These are phyloP conservation scores for Drosophila diplacantha DNA, from an alignment of 2,888 invertebrate species.

Conservation along the genomic window DNA sequence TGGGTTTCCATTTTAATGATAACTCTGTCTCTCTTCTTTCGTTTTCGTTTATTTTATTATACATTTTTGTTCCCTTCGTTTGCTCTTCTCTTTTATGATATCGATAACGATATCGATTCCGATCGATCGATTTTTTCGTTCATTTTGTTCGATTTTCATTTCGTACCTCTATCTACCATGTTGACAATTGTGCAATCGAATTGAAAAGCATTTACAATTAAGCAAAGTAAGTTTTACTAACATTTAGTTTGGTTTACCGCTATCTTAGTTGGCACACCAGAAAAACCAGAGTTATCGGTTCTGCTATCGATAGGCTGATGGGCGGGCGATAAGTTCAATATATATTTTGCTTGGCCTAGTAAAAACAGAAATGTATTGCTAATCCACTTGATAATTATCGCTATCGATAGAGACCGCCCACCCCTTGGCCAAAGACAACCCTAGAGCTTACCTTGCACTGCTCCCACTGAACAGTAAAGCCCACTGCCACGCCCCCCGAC, in stretches of 20 bases:
- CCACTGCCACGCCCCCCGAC: conserved; percentile 7
- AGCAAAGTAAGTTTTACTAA: conserved; percentile 64
- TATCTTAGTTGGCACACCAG: conserved; percentile 50
- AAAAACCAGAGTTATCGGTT: conserved; percentile 19
- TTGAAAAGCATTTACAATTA: conserved; percentile 67
- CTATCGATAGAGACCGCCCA: conserved; percentile 14
- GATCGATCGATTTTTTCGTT: conserved; percentile 54
- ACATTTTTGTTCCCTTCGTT: conserved; percentile 32
- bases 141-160: conserved; percentile 49
- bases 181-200: conserved; percentile 45
- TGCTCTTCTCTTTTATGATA: conserved; percentile 25
- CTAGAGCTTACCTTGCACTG: conserved; percentile 23
- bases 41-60: background rate
- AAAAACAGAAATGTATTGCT: background rate
- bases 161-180: conserved; percentile 48
- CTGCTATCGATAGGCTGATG: conserved; percentile 17
- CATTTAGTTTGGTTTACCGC: conserved; percentile 51
- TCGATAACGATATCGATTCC: conserved; percentile 11
- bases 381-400: background rate
- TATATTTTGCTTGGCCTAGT: background rate
- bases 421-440: background rate
- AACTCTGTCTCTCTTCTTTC: conserved; percentile 36
- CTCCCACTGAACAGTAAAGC: conserved; percentile 6
- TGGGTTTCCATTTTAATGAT: conserved; percentile 45
- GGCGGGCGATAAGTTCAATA: conserved; percentile 7